A percentile compares a stretch with the other conserved stretches of the same genome.
Evolutionary conservation across 2,113 vertebrate genomes (phyloP).

Genomic region (Gymnarchus niloticus): DNA sequence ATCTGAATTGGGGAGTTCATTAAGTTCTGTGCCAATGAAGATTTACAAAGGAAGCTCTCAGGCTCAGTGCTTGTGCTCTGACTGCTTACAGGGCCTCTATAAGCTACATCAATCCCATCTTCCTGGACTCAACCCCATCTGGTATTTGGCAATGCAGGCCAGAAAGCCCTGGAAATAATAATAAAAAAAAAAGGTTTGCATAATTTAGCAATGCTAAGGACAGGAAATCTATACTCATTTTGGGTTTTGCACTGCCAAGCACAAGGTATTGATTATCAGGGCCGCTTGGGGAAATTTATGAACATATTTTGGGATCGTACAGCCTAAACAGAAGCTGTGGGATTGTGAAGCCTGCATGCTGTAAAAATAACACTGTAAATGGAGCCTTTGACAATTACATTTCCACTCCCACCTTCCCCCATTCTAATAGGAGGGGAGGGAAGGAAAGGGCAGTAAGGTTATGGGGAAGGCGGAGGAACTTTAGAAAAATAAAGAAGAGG

Average conservation of each 20-base stretch:
- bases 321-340: conserved; percentile 41
- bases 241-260: conserved; percentile 60
- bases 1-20: conserved; percentile 11
- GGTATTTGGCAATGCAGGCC: neutral
- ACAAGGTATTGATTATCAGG: conserved; percentile 56
- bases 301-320: conserved; percentile 39
- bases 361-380: conserved; percentile 23
- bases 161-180: conserved; percentile 28
- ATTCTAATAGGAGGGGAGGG: neutral
- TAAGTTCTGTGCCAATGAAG: conserved; percentile 1
- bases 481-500: conserved; percentile 10
- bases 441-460: neutral
- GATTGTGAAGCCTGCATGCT: conserved; percentile 42
- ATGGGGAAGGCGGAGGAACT: neutral
- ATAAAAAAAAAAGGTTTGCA: conserved; percentile 59
- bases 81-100: neutral
- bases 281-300: conserved; percentile 46
- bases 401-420: neutral
- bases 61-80: neutral
- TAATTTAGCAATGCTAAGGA: conserved; percentile 62
- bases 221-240: conserved; percentile 78
- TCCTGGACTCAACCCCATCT: neutral
- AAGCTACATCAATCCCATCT: conserved; percentile 17
- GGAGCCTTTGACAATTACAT: neutral
- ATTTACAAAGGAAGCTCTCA: conserved; percentile 7